These are phyloP conservation scores for Catocala sponsa DNA, from an alignment of 2,888 invertebrate genomes.

Conservation along the genomic window DNA sequence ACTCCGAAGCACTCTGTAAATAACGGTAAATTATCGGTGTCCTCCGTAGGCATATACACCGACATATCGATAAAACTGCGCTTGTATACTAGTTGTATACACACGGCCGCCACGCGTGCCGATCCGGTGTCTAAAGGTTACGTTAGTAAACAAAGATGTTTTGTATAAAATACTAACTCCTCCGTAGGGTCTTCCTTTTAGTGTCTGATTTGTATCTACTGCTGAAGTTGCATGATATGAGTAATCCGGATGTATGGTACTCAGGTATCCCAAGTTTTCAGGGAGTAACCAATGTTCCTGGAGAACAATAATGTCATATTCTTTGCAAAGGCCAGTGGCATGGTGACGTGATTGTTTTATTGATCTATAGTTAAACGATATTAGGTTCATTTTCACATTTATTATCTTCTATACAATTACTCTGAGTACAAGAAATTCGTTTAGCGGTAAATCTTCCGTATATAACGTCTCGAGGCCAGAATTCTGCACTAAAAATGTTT, in stretches of 20 bases:
- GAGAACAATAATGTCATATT: slow-evolving; percentile 5
- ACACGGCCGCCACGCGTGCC: slow-evolving; percentile 16
- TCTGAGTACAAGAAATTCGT: no score
- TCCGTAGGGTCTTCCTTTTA: slow-evolving; percentile 5
- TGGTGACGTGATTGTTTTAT: background rate
- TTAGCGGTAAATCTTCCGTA: slow-evolving; percentile 1
- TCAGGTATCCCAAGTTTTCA: background rate
- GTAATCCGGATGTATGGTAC: slow-evolving; percentile 8
- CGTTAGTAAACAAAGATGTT: background rate
- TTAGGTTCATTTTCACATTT: background rate
- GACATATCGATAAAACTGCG: slow-evolving; percentile 19
- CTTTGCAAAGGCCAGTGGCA: background rate
- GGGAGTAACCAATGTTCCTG: slow-evolving; percentile 20
- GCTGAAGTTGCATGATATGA: slow-evolving; percentile 5
- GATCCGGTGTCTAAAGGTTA: slow-evolving; percentile 15
- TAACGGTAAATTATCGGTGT: slow-evolving; percentile 12
- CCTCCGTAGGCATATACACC: slow-evolving; percentile 19
- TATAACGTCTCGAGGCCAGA: slow-evolving; percentile 2
- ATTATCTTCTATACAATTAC: background rate
- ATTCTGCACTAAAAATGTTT: background rate
- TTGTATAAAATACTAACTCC: slow-evolving; percentile 3
- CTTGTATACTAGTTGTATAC: slow-evolving; percentile 4
- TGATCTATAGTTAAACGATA: slow-evolving; percentile 3
- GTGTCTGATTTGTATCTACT: slow-evolving; percentile 1
- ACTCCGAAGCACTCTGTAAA: slow-evolving; percentile 20